A percentile compares a stretch with the other conserved stretches of the same genome.
These are phyloP conservation scores for Oeneis ivallda DNA, from an alignment of 2,888 invertebrate genomes.

Conservation along the genomic window DNA sequence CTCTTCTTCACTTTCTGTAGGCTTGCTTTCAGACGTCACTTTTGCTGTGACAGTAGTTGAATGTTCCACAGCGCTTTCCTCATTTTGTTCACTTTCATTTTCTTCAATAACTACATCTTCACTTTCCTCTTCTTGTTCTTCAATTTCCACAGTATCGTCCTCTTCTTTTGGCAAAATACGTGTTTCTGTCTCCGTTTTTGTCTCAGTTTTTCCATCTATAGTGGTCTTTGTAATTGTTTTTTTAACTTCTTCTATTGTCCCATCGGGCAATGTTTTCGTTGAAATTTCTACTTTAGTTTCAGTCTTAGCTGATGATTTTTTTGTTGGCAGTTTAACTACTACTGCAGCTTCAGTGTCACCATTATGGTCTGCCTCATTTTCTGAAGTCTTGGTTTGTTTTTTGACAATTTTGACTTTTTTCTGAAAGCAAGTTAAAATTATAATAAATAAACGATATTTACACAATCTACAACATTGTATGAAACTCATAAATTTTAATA, in stretches of 20 bases:
- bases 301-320: constrained; percentile 68
- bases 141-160: constrained; percentile 55
- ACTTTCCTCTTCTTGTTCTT: constrained; percentile 53
- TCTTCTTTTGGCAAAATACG: constrained; percentile 65
- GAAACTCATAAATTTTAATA: not conserved
- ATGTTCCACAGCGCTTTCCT: constrained; percentile 41
- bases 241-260: constrained; percentile 67
- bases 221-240: constrained; percentile 74
- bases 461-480: not conserved
- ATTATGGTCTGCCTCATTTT: constrained; percentile 61
- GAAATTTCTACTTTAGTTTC: constrained; percentile 73
- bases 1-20: constrained; percentile 44
- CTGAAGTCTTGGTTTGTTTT: constrained; percentile 53
- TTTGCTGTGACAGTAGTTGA: constrained; percentile 1
- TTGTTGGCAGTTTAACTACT: constrained; percentile 65
- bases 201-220: constrained; percentile 71
- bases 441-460: constrained; percentile 11
- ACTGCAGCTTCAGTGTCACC: constrained; percentile 65
- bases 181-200: constrained; percentile 71
- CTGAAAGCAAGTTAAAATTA: constrained; percentile 58
- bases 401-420: constrained; percentile 64
- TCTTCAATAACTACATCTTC: constrained; percentile 45
- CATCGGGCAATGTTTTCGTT: constrained; percentile 67
- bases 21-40: constrained; percentile 6
- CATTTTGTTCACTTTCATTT: constrained; percentile 38